These are phyloP conservation scores for Patiria pectinifera DNA, from an alignment of 53 echinoderm and acorn worm species.

Conservation along the genomic window DNA sequence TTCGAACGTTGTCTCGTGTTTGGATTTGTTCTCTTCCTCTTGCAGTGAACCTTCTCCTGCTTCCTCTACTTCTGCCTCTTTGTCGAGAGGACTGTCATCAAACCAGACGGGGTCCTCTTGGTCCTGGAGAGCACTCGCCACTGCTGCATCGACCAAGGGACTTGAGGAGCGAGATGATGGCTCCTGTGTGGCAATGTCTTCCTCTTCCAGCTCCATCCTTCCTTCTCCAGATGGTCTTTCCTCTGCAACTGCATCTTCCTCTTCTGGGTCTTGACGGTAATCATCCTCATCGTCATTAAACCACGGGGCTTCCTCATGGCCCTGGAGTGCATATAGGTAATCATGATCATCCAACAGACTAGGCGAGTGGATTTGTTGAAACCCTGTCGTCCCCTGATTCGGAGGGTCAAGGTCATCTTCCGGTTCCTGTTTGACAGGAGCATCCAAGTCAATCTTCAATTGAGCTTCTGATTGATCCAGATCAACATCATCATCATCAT, in stretches of 20 bases:
- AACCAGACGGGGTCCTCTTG: background rate
- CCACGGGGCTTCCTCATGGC: background rate
- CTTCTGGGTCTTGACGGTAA: background rate
- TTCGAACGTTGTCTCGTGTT: background rate
- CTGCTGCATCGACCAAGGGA: background rate
- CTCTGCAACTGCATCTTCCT: background rate
- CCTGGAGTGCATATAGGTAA: background rate
- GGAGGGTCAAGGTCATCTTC: background rate
- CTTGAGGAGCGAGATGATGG: background rate
- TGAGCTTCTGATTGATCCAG: background rate
- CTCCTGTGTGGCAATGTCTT: background rate
- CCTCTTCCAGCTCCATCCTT: background rate
- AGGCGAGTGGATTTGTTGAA: background rate
- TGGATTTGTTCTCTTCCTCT: background rate
- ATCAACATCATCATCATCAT: constrained; percentile 3
- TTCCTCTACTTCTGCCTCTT: background rate
- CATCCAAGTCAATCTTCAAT: constrained; percentile 22
- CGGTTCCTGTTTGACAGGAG: constrained; percentile 17
- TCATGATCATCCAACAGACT: background rate
- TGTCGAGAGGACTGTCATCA: background rate
- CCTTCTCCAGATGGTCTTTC: background rate
- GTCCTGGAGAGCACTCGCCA: background rate
- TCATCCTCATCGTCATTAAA: background rate
- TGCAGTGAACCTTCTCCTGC: background rate
- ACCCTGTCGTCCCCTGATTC: background rate